Evolutionary conservation across 2,888 invertebrate species (phyloP), one percentile per base, ranked within the genome.

Genomic region (Cryptops parisi): DNA sequence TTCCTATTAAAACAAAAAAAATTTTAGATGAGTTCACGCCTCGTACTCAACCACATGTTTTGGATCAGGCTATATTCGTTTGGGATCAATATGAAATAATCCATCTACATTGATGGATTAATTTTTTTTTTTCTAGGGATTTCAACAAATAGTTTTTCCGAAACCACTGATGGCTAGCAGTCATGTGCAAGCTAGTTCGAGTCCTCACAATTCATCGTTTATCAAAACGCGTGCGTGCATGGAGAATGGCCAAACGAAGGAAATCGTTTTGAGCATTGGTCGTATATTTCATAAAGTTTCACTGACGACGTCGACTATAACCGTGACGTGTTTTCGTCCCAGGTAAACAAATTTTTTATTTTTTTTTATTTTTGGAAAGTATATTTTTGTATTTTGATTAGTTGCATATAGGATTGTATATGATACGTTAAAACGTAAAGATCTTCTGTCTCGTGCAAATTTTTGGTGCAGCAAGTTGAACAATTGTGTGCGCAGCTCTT

Each of bases 231-330:
- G 38, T 15, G 23, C 22, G 38, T 40, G 22, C 15, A 40, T 15
- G 5, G 49, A 49, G 25, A 23, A 9, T 19, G 53, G 49, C 9
- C 25, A 70, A 2, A 77, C 77, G 15, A 84, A 86, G 64, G 82
- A 85, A 61, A 89, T 84, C 70, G 74, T 85, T 54, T 73, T 96
- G 44, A 94, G 94, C 55, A 94, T 96, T 62, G 96, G 96, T 2
- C 75, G 94, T 58, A 84, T 96, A 65, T 96, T 94, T 72, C 96
- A 97, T 67, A 86, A 84, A 65, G 80, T 97, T 58, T 81, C 84
- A 0, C 71, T 94, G 0, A 79, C 78, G 47, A 90, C 86, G 21
- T 85, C 86, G 56, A 84, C 84, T n/a, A 93, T 96, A 62, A 87
- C 85, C 50, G 59, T 54, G 15, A 57, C 57, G 6, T 50, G 45